Base-by-base conservation (phyloP, 1,140 invertebrate species). In the Drosophila tropicalis region DNA sequence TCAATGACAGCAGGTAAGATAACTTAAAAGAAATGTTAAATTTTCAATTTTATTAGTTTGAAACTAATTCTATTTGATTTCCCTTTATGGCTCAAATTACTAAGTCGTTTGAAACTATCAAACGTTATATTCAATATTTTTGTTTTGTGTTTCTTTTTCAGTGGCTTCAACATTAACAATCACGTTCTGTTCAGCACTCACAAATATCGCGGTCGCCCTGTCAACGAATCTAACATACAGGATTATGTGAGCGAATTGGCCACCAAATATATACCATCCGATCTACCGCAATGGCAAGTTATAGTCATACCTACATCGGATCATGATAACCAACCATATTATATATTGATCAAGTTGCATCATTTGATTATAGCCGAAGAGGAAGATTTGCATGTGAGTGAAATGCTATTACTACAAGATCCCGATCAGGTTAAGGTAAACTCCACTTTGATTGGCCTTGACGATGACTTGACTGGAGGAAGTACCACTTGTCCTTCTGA, bases 271-370 rank as follows among this genome's bases (percentile, higher is more conserved):
- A 93, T 97, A 32, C 94, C 95, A 3, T 91, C 90, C 3, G 94
- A 94, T 44, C 92, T 94, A 34, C 94, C 96, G 1, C 96, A 96
- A 0, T 97, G 96, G 96, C 96, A 97, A 84, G 94, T 96, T n/a
- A 94, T 95, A 25, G 92, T 96, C 1, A 95, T 97, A 72, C 95
- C 95, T 5, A 81, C 69, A 55, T 57, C 76, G 5, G 77, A 90
- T 9, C 17, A 51, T 12, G 25, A 1, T 17, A 6, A 29, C 0
- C 13, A 93, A 92, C 72, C 90, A 9, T 96, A 95, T 79, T 95
- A 95, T 75, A 94, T 96, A n/a, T 80, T 97, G 7, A 93, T 96
- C 1, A 93, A 96, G 62, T 94, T 96, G 0, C 96, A 97, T 82
- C 96, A 97, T 80, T 89, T 97, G 15, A 93, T 97, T 4, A 92